These are phyloP conservation scores for Syrista parreyssii DNA, from an alignment of 2,888 invertebrate species.

Conservation along the genomic window DNA sequence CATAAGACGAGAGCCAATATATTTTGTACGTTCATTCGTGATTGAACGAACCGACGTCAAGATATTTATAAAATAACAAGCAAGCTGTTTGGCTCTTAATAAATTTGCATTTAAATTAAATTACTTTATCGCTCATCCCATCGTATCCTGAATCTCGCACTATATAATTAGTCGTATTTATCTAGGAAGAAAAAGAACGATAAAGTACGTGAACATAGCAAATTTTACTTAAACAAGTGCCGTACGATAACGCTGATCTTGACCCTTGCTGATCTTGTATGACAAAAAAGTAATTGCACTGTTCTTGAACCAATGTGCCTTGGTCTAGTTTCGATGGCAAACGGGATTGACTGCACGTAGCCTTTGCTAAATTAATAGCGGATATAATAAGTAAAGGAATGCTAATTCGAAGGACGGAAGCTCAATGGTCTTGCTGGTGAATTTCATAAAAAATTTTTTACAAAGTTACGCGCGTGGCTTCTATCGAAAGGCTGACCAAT, in stretches of 20 bases:
- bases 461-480: background rate
- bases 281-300: background rate
- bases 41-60: background rate
- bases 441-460: background rate
- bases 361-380: background rate
- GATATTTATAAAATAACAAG: background rate
- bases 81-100: background rate
- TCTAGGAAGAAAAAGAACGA: background rate
- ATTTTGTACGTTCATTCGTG: background rate
- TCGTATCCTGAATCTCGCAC: background rate
- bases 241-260: slow-evolving; percentile 4
- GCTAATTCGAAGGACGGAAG: background rate
- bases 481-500: background rate
- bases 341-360: background rate
- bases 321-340: background rate
- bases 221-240: background rate
- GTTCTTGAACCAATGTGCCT: background rate
- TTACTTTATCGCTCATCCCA: background rate
- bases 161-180: background rate
- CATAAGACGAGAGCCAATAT: background rate
- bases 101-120: background rate
- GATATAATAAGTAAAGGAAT: background rate
- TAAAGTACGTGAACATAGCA: background rate
- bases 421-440: background rate
- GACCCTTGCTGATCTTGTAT: background rate